These are phyloP conservation scores for Norana najaformis DNA, from an alignment of 2,888 invertebrate species.

Conservation along the genomic window DNA sequence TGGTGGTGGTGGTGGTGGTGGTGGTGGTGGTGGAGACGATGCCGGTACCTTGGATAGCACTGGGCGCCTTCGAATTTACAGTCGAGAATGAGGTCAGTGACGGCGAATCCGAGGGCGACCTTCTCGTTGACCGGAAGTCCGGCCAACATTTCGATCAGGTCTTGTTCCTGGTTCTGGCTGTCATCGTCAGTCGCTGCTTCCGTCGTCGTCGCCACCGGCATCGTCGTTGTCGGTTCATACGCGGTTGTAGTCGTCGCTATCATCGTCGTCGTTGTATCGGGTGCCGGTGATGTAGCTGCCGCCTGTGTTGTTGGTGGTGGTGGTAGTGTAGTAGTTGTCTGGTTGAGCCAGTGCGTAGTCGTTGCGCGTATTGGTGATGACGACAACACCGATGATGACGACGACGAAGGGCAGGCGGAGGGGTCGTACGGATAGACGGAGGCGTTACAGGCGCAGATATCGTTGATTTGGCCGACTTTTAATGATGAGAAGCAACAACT, in stretches of 20 bases:
- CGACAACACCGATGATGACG: background rate
- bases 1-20: background rate
- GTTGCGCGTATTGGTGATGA: background rate
- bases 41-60: background rate
- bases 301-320: background rate
- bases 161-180: background rate
- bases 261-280: background rate
- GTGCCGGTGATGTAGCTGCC: background rate
- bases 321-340: background rate
- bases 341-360: background rate
- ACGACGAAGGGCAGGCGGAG: background rate
- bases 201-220: background rate
- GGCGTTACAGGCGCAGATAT: constrained; percentile 20
- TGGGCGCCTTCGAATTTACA: constrained; percentile 25
- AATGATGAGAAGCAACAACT: constrained; percentile 31
- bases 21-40: too few species aligned
- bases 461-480: background rate
- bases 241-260: background rate
- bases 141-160: constrained; percentile 24
- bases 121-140: background rate
- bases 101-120: constrained; percentile 21
- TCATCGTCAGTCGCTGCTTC: background rate
- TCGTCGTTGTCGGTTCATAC: background rate
- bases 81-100: background rate
- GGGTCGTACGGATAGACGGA: constrained; percentile 22